Evolutionary conservation across 2,888 invertebrate genomes (phyloP).

Genomic region (Pachydiplax longipennis): DNA sequence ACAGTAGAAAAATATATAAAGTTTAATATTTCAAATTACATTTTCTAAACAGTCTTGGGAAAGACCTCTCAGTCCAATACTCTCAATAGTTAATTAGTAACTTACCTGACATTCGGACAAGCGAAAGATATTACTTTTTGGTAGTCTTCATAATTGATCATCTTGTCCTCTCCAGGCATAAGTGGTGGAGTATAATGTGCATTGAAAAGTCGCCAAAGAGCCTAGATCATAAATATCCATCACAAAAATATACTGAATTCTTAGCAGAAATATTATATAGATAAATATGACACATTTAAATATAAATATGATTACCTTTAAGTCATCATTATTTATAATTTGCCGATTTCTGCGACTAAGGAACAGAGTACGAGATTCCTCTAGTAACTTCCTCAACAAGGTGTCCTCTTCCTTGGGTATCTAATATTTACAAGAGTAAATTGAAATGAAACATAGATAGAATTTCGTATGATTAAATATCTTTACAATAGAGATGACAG

Average conservation of each 20-base stretch:
- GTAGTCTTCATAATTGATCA: constrained; percentile 86
- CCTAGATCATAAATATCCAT: constrained; percentile 58
- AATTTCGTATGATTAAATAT: background rate
- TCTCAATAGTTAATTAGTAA: background rate
- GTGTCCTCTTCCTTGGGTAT: constrained; percentile 80
- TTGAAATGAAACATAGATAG: background rate
- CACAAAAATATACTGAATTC: background rate
- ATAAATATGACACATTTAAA: background rate
- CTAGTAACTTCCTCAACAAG: constrained; percentile 80
- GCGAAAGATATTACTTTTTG: constrained; percentile 78
- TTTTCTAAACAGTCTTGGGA: too few relatives aligned
- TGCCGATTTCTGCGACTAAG: constrained; percentile 85
- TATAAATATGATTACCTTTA: constrained; percentile 61
- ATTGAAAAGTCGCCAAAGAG: constrained; percentile 84
- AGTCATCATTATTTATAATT: constrained; percentile 84
- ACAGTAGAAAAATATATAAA: too few relatives aligned
- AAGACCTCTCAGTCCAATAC: too few relatives aligned
- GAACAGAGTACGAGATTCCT: constrained; percentile 88
- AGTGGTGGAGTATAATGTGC: constrained; percentile 79
- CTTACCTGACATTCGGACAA: constrained; percentile 75
- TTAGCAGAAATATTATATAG: background rate
- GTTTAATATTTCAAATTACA: too few relatives aligned
- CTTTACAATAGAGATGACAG: background rate
- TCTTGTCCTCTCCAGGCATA: constrained; percentile 75
- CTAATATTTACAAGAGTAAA: constrained; percentile 51